A percentile compares a stretch with the other conserved stretches of the same genome.
Evolutionary conservation across 2,888 invertebrate species (phyloP).

Genomic region (Pachydiplax longipennis): DNA sequence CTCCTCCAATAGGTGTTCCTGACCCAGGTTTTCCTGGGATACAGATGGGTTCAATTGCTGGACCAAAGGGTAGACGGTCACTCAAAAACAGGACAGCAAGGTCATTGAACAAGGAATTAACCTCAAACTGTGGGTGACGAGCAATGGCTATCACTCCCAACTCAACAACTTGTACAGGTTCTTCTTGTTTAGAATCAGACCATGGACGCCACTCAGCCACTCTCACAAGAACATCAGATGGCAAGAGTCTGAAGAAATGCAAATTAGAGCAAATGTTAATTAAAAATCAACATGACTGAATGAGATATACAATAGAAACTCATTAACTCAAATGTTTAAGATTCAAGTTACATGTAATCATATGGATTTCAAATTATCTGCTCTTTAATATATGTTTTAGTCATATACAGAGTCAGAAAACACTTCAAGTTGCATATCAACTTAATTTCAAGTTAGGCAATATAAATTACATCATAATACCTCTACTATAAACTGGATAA

Average conservation of each 20-base stretch:
- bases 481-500: too few relatives aligned
- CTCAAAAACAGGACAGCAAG: constrained; percentile 74
- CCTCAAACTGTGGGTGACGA: constrained; percentile 73
- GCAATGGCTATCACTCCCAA: constrained; percentile 74
- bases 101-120: constrained; percentile 70
- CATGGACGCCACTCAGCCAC: constrained; percentile 86
- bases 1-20: constrained; percentile 60
- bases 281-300: neutral
- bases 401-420: too few relatives aligned
- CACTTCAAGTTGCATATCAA: too few relatives aligned
- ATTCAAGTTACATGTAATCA: too few relatives aligned
- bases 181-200: constrained; percentile 69
- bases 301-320: too few relatives aligned
- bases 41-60: constrained; percentile 79
- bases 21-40: constrained; percentile 68
- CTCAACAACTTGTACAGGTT: constrained; percentile 81
- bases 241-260: constrained; percentile 63
- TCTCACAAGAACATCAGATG: constrained; percentile 76
- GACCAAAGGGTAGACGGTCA: constrained; percentile 66
- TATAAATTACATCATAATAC: too few relatives aligned
- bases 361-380: too few relatives aligned
- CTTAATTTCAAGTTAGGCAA: too few relatives aligned
- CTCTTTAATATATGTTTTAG: too few relatives aligned
- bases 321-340: too few relatives aligned
- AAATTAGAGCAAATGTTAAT: constrained; percentile 49